Conservation (phyloP, 1,140 invertebrate genomes). For the Adoxophyes honmai region DNA sequence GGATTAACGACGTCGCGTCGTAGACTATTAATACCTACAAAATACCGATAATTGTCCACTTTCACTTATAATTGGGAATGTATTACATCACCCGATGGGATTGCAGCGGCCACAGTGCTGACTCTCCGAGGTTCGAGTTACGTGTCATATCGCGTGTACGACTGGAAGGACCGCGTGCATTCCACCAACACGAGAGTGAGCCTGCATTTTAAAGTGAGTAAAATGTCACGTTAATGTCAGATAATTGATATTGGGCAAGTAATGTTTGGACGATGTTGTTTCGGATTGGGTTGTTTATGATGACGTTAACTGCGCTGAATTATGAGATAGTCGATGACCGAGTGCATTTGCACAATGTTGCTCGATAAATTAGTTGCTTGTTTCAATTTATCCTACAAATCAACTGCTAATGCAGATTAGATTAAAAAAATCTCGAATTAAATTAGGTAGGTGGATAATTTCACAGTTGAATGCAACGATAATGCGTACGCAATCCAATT, state of each 20-base stretch:
- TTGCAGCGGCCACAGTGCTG: conserved; percentile 89
- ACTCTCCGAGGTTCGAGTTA: conserved; percentile 94
- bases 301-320: background rate
- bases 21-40: conserved; percentile 11
- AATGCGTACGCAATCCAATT: no score
- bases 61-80: conserved; percentile 20
- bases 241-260: background rate
- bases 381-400: no score
- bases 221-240: background rate
- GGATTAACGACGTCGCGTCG: background rate
- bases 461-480: no score
- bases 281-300: background rate
- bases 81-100: conserved; percentile 31
- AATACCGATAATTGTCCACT: conserved; percentile 15
- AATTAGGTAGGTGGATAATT: no score
- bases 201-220: conserved; percentile 88
- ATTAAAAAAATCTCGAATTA: no score
- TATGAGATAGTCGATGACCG: background rate
- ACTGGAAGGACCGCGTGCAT: conserved; percentile 94
- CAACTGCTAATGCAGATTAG: no score
- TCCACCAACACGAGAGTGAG: conserved; percentile 91
- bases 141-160: conserved; percentile 94
- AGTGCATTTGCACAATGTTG: no score
- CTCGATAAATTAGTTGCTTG: no score
- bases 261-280: background rate